Base-by-base conservation (phyloP, 1,140 invertebrate species). In the Phenacoccus solenopsis region DNA sequence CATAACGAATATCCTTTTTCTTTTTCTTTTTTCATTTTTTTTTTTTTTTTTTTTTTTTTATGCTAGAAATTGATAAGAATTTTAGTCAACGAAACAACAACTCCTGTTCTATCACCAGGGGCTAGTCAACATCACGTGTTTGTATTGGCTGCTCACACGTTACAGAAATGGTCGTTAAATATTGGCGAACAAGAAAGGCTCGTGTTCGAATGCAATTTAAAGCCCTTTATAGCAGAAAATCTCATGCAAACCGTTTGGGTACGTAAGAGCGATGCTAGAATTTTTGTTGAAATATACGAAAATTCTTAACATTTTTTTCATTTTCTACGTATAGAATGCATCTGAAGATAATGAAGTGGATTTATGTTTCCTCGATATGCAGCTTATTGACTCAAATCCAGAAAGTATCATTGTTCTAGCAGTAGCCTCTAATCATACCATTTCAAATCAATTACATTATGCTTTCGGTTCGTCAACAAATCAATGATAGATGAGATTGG, bases 361-460 rank as follows among this genome's bases (percentile, higher is more conserved):
- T 28, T 81, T 82, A 10, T 85, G 84, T 83, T 77, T 89, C 7
- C 79, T 92, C n/a, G 90, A 92, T 78, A 87, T 91, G 76, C 87
- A 90, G 75, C 76, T 84, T 1, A 82, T 79, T 70, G 84, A 86
- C 24, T 84, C 85, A 32, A 7, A 27, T 3, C 2, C 4, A 24
- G 22, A 64, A 27, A 85, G 85, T 13, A 80, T 92, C 25, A 82
- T 91, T 69, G 76, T 94, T 68, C 80, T 94, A 12, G 84, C 87
- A 59, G 89, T 89, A 20, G 87, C 86, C 24, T 82, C 88, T 16
- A 88, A 88, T 76, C 77, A 82, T 1, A 83, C 86, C 12, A 77
- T 85, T 56, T 84, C 85, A 16, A 81, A 83, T 1, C 84, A 86
- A 73, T 81, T 90, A 69, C 81, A 86, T 74, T 89, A 88, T 79